Percentiles rank a stretch among this genome's conserved stretches.
These are phyloP conservation scores for Epizoanthus stellaris DNA, from an alignment of 92 coral and sea anemone species.

Conservation along the genomic window DNA sequence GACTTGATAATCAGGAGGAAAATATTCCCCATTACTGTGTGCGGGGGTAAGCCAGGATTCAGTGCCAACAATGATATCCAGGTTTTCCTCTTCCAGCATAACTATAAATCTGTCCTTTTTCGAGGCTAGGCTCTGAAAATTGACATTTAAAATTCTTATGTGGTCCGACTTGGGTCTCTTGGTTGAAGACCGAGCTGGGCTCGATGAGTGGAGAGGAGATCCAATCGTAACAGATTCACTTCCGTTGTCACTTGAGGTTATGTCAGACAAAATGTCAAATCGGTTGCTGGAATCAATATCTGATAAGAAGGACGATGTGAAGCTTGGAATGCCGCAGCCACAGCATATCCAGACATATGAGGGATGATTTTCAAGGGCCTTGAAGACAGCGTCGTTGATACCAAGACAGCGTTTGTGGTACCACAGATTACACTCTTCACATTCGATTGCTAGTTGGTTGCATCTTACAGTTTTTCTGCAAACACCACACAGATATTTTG, in stretches of 20 bases:
- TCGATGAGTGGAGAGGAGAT: not conserved
- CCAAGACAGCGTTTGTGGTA: not conserved
- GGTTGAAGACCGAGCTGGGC: not conserved
- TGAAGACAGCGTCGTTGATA: not conserved
- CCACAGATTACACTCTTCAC: not conserved
- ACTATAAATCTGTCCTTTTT: constrained; percentile 15
- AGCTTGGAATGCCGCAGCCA: not conserved
- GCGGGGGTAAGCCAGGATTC: constrained; percentile 36
- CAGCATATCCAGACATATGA: too few species aligned
- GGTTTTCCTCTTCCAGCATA: constrained; percentile 21
- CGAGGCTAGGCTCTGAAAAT: not conserved
- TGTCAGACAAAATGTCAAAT: not conserved
- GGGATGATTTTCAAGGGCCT: not conserved
- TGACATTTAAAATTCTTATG: not conserved
- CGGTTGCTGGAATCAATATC: not conserved
- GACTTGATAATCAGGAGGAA: constrained; percentile 12
- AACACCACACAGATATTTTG: not conserved
- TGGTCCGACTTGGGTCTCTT: not conserved
- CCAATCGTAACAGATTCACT: not conserved
- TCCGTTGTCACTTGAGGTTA: not conserved
- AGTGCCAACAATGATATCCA: constrained; percentile 49
- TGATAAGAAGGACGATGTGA: not conserved
- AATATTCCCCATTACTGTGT: constrained; percentile 17
- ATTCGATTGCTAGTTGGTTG: not conserved
- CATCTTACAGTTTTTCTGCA: not conserved